Evolutionary conservation across 2,797 vertebrate species (phyloP), one percentile per base, ranked within the genome.

Genomic region (Hoplostethus atlanticus): DNA sequence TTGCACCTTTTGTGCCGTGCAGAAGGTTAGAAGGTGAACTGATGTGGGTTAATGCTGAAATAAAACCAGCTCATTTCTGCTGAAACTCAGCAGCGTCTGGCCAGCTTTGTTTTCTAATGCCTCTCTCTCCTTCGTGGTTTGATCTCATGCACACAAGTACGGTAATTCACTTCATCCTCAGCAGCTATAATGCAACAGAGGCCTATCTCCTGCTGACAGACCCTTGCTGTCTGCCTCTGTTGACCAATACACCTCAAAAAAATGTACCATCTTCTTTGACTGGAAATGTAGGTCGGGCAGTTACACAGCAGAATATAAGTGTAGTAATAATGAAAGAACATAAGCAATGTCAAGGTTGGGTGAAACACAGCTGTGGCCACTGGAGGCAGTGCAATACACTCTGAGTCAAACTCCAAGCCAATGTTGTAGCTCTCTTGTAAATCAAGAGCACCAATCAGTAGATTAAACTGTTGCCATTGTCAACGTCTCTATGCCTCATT

Each of bases 371-470:
- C 53, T n/a, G 16, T 61, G 17, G 40, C 79, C 82, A 83, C 81
- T 53, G 53, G 80, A 77, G 80, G 83, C 87, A 90, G 59, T 13
- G 74, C 71, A 51, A 65, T 59, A 63, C 74, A 80, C 38, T 36
- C 36, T 36, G 36, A 36, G 28, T 58, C 54, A 78, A n/a, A 53
- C 72, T 55, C 3, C 1, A 56, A 64, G 54, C 60, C 59, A 79
- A 28, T 58, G 65, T 75, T 84, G 93, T 92, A 89, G 89, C 85
- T 89, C 88, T 94, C 91, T 95, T 93, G 93, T 92, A 94, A 94
- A 95, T 92, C 94, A 94, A 96, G 93, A 95, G 93, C 91, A 87
- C 91, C 94, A 95, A 96, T 85, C 84, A 85, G 80, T 61, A 81
- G 81, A 91, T 88, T 81, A 87, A 78, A 82, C 68, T 64, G 76